Conservation (phyloP, 92 coral and sea anemone species). For the Porites cylindrica region DNA sequence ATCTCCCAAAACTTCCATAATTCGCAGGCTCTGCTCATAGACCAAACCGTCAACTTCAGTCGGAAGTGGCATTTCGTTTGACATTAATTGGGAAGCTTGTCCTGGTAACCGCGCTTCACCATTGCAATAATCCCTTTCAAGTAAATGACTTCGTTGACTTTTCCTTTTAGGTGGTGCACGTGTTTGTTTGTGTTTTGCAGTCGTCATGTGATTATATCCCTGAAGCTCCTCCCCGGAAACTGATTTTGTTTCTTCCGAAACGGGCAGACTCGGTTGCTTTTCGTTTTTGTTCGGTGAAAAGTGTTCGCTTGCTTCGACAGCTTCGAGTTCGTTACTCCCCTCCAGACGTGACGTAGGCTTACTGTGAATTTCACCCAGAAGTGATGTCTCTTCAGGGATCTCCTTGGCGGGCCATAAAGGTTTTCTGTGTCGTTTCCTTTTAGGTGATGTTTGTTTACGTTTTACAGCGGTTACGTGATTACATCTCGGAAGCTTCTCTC, state of each 20-base stretch:
- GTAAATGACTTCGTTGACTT: neutral
- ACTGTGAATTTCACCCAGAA: neutral
- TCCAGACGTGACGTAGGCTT: slow-evolving; percentile 9
- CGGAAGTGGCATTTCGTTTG: slow-evolving; percentile 23
- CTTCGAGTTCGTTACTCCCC: neutral
- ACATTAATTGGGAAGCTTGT: neutral
- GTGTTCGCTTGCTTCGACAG: neutral
- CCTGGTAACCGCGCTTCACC: neutral
- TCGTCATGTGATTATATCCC: neutral
- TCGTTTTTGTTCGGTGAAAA: neutral
- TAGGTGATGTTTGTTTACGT: neutral
- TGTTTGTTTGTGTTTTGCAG: neutral
- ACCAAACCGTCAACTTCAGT: neutral
- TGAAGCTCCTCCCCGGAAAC: neutral
- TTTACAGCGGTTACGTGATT: neutral
- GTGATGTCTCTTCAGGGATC: slow-evolving; percentile 2
- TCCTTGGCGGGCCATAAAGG: neutral
- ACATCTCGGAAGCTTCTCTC: neutral
- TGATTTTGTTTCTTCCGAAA: neutral
- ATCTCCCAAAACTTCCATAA: slow-evolving; percentile 37
- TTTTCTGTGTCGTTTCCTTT: neutral
- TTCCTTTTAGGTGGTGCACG: neutral
- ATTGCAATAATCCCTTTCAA: neutral
- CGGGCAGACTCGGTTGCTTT: neutral
- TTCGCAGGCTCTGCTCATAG: slow-evolving; percentile 4